These are phyloP conservation scores for Zelostemma sp. DNA, from an alignment of 1,140 invertebrate species.

Conservation along the genomic window DNA sequence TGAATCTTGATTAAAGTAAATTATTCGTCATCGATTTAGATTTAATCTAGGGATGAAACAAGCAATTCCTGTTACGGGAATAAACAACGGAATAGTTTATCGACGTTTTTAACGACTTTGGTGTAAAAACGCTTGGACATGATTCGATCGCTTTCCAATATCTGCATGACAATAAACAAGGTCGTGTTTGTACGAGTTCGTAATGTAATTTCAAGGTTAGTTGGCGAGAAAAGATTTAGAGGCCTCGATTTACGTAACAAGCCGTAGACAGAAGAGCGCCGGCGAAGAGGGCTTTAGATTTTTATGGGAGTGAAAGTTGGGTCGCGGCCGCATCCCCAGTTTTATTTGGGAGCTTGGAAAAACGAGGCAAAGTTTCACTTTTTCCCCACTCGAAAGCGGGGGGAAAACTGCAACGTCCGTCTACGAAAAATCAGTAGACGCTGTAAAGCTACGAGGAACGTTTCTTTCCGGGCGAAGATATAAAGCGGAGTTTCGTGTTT, in stretches of 20 bases:
- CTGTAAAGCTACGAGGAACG: not conserved
- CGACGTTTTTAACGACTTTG: too few relatives aligned
- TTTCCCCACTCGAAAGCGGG: slow-evolving; percentile 32
- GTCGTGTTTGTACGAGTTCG: slow-evolving; percentile 27
- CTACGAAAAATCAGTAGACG: slow-evolving; percentile 18
- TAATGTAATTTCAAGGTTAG: slow-evolving; percentile 51
- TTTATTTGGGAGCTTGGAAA: slow-evolving; percentile 57
- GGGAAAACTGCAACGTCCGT: slow-evolving; percentile 24
- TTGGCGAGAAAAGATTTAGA: slow-evolving; percentile 57
- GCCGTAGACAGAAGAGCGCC: slow-evolving; percentile 37
- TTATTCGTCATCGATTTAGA: too few relatives aligned
- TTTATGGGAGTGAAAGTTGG: slow-evolving; percentile 69
- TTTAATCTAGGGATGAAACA: too few relatives aligned
- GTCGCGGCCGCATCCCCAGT: slow-evolving; percentile 56
- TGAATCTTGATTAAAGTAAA: too few relatives aligned
- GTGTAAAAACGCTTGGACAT: too few relatives aligned
- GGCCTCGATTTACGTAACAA: slow-evolving; percentile 64
- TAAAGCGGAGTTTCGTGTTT: too few relatives aligned
- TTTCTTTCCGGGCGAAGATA: too few relatives aligned
- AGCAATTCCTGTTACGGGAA: too few relatives aligned
- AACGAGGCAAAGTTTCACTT: slow-evolving; percentile 64
- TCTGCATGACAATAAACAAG: too few relatives aligned
- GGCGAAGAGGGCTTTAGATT: slow-evolving; percentile 65
- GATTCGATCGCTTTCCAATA: too few relatives aligned
- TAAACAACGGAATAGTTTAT: too few relatives aligned